Evolutionary conservation across 2,888 invertebrate genomes (phyloP).

Genomic region (Baronia brevicornis): DNA sequence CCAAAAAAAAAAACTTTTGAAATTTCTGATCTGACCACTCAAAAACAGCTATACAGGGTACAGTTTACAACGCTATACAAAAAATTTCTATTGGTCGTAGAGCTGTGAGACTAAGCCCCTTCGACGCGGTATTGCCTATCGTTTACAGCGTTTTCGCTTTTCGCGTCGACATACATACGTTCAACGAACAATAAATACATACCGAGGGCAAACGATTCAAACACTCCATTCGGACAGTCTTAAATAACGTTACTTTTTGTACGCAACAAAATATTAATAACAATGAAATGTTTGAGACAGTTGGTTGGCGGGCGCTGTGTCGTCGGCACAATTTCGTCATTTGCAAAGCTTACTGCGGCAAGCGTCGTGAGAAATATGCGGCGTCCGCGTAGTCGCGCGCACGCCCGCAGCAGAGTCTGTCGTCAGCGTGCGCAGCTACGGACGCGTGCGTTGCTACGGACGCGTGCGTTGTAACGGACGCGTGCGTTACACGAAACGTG

Average conservation of each 20-base stretch:
- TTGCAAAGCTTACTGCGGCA: slow-evolving; percentile 70
- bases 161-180: slow-evolving; percentile 24
- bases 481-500: slow-evolving; percentile 24
- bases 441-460: slow-evolving; percentile 19
- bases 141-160: too few relatives aligned
- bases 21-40: too few relatives aligned
- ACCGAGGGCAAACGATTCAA: slow-evolving; percentile 53
- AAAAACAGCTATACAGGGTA: too few relatives aligned
- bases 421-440: slow-evolving; percentile 15
- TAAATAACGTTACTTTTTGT: slow-evolving; percentile 64
- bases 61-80: too few relatives aligned
- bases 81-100: too few relatives aligned
- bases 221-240: slow-evolving; percentile 70
- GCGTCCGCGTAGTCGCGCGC: slow-evolving; percentile 27
- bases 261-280: slow-evolving; percentile 62
- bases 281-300: slow-evolving; percentile 41
- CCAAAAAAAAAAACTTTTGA: too few relatives aligned
- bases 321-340: slow-evolving; percentile 58
- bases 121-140: too few relatives aligned
- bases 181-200: slow-evolving; percentile 52
- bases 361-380: slow-evolving; percentile 62
- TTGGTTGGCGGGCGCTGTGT: slow-evolving; percentile 31
- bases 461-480: slow-evolving; percentile 6
- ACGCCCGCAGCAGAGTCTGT: slow-evolving; percentile 11
- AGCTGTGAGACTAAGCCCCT: too few relatives aligned